phyloP scores from a whole-genome alignment of 2,888 invertebrate species.

The Pristionchus japonicus region DNA sequence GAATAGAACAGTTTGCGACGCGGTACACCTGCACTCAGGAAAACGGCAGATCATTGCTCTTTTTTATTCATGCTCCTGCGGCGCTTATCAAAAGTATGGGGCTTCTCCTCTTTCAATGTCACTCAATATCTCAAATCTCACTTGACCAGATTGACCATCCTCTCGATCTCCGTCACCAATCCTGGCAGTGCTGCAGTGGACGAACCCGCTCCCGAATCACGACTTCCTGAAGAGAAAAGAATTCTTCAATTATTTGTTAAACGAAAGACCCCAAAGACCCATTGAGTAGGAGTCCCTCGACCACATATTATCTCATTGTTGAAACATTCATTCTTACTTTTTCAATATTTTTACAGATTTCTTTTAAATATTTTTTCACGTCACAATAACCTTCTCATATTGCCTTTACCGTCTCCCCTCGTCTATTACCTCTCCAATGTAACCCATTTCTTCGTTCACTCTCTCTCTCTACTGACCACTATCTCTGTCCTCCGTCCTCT shows the following conservation, averaged over 20 bases:
- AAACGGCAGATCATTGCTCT: background rate
- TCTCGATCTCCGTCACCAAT: slow-evolving; percentile 40
- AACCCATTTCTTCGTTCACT: too few species aligned
- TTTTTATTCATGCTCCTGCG: background rate
- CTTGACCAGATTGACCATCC: slow-evolving; percentile 49
- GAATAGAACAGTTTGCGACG: background rate
- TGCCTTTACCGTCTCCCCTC: too few species aligned
- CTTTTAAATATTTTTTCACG: too few species aligned
- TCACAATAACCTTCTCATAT: too few species aligned
- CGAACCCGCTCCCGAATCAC: background rate
- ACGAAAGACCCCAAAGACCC: too few species aligned
- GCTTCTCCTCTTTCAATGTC: background rate
- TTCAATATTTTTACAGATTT: too few species aligned
- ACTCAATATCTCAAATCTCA: slow-evolving; percentile 10
- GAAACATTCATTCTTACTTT: background rate
- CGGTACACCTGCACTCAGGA: background rate
- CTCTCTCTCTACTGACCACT: background rate
- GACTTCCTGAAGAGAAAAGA: background rate
- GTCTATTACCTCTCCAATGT: too few species aligned
- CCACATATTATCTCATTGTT: background rate
- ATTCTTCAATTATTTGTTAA: background rate
- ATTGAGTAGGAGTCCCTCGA: too few species aligned
- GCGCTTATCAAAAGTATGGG: too few species aligned
- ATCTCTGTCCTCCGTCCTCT: background rate
- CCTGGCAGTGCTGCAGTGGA: background rate